Evolutionary conservation across 1,140 invertebrate species (phyloP), one percentile per base, ranked within the genome.

Genomic region (Marisa cornuarietis): DNA sequence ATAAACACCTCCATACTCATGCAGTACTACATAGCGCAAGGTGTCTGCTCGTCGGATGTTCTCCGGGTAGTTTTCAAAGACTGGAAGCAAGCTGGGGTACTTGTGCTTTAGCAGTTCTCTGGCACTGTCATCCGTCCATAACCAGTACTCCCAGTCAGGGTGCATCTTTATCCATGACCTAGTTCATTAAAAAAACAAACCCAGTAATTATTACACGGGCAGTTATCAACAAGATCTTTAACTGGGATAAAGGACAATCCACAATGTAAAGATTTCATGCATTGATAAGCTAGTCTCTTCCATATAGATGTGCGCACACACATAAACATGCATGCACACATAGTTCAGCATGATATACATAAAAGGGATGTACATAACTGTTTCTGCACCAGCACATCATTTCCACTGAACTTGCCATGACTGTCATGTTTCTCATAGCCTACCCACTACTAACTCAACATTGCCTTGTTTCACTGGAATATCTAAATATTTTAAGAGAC

Each of bases 121-220:
- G 22, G 87, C 87, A 84, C 83, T 86, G 10, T 85, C 84, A 81
- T 89, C 86, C 49, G 90, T 90, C 90, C 90, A 90, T 10, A 90
- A 81, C 84, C 84, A 89, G 76, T 90, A 88, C 72, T 88, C 84
- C 88, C 89, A 90, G 42, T 82, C 86, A 24, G 87, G 86, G 80
- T 90, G 85, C 52, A 84, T 81, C 49, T 79, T 78, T 52, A 79
- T 72, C 90, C 90, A 90, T 5, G 88, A 84, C 66, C 85, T 86
- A 24, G 87, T 80, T 86, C 87, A 90, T 31, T 68, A 78, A 10
- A 74, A 79, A 81, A 88, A 86, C 31, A 42, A 42, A 42, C 0
- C 75, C 83, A 42, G 31, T 42, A 42, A 42, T 42, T 42, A 42
- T 4, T 42, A 42, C 31, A 42, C 6, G 31, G 31, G 31, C 31